phyloP scores from a whole-genome alignment of 1,140 invertebrate species.

The Drosophila athabasca region DNA sequence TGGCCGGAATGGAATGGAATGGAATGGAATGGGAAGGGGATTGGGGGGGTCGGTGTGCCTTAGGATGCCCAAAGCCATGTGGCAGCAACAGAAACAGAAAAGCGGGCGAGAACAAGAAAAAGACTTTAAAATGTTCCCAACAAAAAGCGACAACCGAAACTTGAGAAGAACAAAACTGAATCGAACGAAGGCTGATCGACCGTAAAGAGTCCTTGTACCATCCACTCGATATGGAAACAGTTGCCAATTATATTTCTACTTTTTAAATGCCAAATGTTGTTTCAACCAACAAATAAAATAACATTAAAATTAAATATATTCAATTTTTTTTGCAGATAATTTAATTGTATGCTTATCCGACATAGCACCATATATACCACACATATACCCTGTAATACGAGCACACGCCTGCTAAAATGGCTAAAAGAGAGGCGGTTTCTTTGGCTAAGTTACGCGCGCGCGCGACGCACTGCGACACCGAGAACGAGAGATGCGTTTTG shows the following conservation, averaged over 20 bases:
- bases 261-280: no score
- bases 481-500: conserved; percentile 6
- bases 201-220: neutral
- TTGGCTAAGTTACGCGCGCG: conserved; percentile 41
- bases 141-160: conserved; percentile 64
- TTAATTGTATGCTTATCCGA: no score
- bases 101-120: conserved; percentile 16
- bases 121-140: conserved; percentile 61
- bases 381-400: neutral
- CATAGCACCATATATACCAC: no score
- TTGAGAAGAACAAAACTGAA: neutral
- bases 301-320: no score
- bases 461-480: conserved; percentile 63
- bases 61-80: conserved; percentile 63
- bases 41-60: conserved; percentile 12
- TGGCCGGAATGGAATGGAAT: conserved; percentile 19
- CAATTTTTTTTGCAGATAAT: no score
- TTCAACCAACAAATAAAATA: no score
- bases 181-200: conserved; percentile 21
- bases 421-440: conserved; percentile 14
- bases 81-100: conserved; percentile 7
- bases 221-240: no score
- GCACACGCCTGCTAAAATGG: neutral
- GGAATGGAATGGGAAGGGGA: conserved; percentile 6
- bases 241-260: no score